These are phyloP conservation scores for Drosophila melanica DNA, from an alignment of 1,140 invertebrate species.

Conservation along the genomic window DNA sequence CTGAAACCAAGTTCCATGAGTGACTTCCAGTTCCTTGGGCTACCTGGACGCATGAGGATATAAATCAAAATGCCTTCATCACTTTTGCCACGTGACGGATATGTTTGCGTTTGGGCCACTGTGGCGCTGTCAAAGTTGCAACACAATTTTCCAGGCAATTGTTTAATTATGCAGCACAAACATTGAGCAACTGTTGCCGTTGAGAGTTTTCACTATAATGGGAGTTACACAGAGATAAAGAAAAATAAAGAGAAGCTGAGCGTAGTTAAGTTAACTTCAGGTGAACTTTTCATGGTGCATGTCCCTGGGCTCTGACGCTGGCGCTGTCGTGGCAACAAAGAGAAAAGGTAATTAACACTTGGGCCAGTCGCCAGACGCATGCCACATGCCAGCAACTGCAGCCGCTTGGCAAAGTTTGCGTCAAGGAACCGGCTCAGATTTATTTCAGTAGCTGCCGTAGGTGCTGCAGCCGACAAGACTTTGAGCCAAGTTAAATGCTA, in stretches of 20 bases:
- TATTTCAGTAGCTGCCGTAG: constrained; percentile 62
- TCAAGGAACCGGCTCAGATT: constrained; percentile 64
- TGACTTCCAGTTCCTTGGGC: background rate
- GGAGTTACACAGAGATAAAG: constrained; percentile 2
- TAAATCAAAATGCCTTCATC: constrained; percentile 3
- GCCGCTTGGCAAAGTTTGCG: constrained; percentile 53
- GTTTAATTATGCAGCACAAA: constrained; percentile 78
- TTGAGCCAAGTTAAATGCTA: constrained; percentile 22
- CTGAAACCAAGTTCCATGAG: no score
- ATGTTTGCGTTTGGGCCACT: constrained; percentile 6
- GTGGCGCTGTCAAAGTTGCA: constrained; percentile 18
- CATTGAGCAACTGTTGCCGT: constrained; percentile 55
- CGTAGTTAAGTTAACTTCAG: constrained; percentile 26
- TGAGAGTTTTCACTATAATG: constrained; percentile 9
- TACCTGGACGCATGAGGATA: background rate
- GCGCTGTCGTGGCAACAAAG: constrained; percentile 54
- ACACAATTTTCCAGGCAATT: constrained; percentile 67
- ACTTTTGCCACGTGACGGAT: constrained; percentile 13
- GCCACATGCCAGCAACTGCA: constrained; percentile 21
- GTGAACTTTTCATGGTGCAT: constrained; percentile 56
- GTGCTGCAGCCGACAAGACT: constrained; percentile 40
- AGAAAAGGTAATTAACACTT: constrained; percentile 79
- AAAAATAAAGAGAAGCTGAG: background rate
- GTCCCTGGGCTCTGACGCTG: constrained; percentile 51
- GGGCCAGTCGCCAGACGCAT: constrained; percentile 54